These are phyloP conservation scores for Mylabris phalerata DNA, from an alignment of 1,140 invertebrate genomes.

Conservation along the genomic window DNA sequence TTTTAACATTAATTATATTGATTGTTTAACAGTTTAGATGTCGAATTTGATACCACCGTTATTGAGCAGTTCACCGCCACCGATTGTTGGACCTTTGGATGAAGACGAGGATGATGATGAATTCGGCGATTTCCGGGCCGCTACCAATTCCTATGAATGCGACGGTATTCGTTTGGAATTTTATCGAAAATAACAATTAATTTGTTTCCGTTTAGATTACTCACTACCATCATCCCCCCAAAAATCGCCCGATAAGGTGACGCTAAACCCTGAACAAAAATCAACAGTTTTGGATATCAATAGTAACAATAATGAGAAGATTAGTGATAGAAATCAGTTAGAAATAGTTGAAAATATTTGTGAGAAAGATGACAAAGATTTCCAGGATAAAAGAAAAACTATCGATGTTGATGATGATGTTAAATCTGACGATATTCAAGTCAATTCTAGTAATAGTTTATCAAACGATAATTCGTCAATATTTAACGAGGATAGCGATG, in stretches of 20 bases:
- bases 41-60: constrained; percentile 51
- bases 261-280: constrained; percentile 3
- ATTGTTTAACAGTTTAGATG: constrained; percentile 26
- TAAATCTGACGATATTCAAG: constrained; percentile 4
- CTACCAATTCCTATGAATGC: constrained; percentile 42
- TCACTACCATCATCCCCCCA: constrained; percentile 46
- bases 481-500: neutral
- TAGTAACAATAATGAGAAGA: constrained; percentile 22
- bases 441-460: constrained; percentile 9
- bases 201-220: constrained; percentile 36
- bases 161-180: constrained; percentile 28
- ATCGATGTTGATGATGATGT: neutral
- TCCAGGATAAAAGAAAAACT: constrained; percentile 31
- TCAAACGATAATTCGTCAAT: neutral
- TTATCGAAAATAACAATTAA: neutral
- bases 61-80: constrained; percentile 56
- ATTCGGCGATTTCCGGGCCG: constrained; percentile 52
- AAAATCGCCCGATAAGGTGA: constrained; percentile 34
- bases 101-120: constrained; percentile 55
- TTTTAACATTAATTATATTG: constrained; percentile 2
- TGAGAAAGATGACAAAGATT: constrained; percentile 26
- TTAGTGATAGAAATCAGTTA: neutral
- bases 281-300: constrained; percentile 20
- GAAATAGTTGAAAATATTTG: constrained; percentile 1
- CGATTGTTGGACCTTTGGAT: constrained; percentile 51